Evolutionary conservation across 2,113 vertebrate genomes (phyloP).

Genomic region (Elaphurus davidianus): DNA sequence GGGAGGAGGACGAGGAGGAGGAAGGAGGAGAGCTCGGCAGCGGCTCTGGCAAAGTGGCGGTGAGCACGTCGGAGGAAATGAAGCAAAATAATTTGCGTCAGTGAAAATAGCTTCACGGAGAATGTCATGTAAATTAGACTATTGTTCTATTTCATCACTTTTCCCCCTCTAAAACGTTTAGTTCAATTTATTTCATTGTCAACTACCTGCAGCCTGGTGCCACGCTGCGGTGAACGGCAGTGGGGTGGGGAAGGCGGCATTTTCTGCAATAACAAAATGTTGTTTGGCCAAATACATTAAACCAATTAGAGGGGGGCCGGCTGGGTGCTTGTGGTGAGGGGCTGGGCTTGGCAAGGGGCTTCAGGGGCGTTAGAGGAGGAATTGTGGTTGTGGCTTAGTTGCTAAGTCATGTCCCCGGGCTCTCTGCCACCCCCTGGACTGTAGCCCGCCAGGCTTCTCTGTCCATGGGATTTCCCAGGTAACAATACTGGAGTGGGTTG

Average conservation of each 20-base stretch:
- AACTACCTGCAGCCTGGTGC: conserved; percentile 81
- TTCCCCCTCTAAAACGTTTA: conserved; percentile 79
- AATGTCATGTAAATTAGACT: conserved; percentile 80
- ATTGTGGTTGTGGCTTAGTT: not conserved
- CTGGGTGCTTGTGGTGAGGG: conserved; percentile 12
- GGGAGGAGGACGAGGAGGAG: not conserved
- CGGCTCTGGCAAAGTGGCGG: conserved; percentile 61
- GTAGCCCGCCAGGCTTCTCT: not conserved
- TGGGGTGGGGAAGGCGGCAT: conserved; percentile 72
- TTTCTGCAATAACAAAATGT: conserved; percentile 80
- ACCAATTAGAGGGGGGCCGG: conserved; percentile 75
- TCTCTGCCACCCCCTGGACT: not conserved
- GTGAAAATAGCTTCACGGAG: conserved; percentile 75
- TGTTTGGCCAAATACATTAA: conserved; percentile 81
- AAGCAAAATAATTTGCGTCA: conserved; percentile 76
- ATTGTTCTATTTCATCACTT: conserved; percentile 81
- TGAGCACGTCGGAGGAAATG: conserved; percentile 55
- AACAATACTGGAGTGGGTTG: not conserved
- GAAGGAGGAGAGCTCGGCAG: conserved; percentile 19
- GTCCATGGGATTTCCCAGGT: not conserved
- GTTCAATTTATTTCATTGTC: conserved; percentile 83
- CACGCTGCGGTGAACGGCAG: conserved; percentile 61
- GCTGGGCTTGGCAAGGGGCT: not conserved
- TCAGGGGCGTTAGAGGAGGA: not conserved
- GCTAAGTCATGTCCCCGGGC: not conserved